Evolutionary conservation across 2,113 vertebrate species (phyloP), one percentile per base, ranked within the genome.

Genomic region (pig (Sus scrofa)): DNA sequence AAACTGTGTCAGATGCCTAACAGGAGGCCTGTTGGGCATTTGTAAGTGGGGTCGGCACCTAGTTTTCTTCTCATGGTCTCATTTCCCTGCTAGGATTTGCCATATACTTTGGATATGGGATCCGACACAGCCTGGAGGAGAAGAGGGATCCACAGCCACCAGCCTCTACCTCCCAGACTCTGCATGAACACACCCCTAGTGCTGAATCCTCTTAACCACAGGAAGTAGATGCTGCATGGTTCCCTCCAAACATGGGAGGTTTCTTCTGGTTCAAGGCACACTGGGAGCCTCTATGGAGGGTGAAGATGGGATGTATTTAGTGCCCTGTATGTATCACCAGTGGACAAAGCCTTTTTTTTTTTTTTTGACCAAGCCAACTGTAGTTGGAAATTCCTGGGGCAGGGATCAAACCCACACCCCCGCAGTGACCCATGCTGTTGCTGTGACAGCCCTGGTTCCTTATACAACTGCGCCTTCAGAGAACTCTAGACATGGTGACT

Each of bases 51-150:
- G 12, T 22, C 13, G 6, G 26, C 19, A 52, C 60, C 10, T 24
- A 1, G 5, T 27, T 56, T 70, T n/a, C 19, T 37, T 18, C 56
- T 50, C 44, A 19, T 14, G 2, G 2, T 74, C 65, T 67, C 1
- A 0, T 22, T 54, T 92, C 54, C 60, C 77, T 83, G 62, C 24
- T 94, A 99, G 99, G 99, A 74, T 99, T 99, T 44, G 3, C 68
- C 24, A 99, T 99, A 94, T 99, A 99, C 97, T 99, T 99, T n/a
- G 75, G 97, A 24, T 99, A 99, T 0, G 99, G 99, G 14, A 99
- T 99, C n/a, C 44, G 62, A 96, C 98, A 99, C 98, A 99, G 99
- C 63, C 97, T 97, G 2, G 99, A 99, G 94, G 98, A 96, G 0
- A 94, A 83, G 56, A 98, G 62, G 0, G 20, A n/a, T 0, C 87